phyloP scores from a whole-genome alignment of 1,140 invertebrate genomes.

The Sycophaga agraensis region DNA sequence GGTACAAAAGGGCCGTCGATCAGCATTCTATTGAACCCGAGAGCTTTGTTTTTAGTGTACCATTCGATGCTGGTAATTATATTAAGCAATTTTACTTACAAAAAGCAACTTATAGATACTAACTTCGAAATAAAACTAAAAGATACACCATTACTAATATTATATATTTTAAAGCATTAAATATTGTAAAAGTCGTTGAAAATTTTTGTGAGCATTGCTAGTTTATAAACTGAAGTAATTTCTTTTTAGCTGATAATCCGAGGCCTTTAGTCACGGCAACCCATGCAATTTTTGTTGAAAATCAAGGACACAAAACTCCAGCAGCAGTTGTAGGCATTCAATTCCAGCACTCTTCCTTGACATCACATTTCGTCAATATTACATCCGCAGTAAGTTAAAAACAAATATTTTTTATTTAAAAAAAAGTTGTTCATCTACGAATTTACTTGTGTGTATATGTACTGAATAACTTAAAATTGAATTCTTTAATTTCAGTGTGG shows the following conservation, averaged over 20 bases:
- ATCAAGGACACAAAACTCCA: slow-evolving; percentile 79
- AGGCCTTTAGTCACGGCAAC: slow-evolving; percentile 82
- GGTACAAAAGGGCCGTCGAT: slow-evolving; percentile 92
- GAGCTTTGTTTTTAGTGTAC: slow-evolving; percentile 90
- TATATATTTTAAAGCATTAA: no score
- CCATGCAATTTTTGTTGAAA: slow-evolving; percentile 86
- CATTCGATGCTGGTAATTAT: slow-evolving; percentile 72
- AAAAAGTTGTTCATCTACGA: neutral
- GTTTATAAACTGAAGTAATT: neutral
- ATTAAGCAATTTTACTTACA: neutral
- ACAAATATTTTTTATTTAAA: neutral
- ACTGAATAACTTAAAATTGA: neutral
- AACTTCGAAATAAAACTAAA: no score
- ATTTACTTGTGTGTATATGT: neutral
- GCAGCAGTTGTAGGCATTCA: slow-evolving; percentile 88
- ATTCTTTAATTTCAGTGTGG: slow-evolving; percentile 63
- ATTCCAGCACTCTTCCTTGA: slow-evolving; percentile 77
- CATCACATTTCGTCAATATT: slow-evolving; percentile 82
- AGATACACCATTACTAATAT: no score
- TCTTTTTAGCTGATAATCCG: slow-evolving; percentile 45
- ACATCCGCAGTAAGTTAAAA: slow-evolving; percentile 71
- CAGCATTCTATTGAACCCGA: slow-evolving; percentile 82
- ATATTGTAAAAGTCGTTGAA: no score
- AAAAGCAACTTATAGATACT: no score
- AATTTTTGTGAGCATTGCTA: no score